Percentiles rank a stretch among this genome's conserved stretches.
These are phyloP conservation scores for Junonia oenone DNA, from an alignment of 2,888 invertebrate species.

Conservation along the genomic window DNA sequence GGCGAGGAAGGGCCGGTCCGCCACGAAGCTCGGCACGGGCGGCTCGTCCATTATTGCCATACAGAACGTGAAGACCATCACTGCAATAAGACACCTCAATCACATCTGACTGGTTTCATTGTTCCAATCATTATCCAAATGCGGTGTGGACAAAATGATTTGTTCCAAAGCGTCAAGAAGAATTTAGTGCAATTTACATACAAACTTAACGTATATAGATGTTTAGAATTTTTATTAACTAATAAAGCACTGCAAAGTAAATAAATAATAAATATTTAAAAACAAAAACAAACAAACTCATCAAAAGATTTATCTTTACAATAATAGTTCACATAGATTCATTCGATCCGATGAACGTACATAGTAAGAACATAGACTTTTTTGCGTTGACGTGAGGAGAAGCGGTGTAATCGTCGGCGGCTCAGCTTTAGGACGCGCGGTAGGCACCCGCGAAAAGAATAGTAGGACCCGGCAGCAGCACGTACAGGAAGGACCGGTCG, in stretches of 20 bases:
- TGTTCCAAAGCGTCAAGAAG: conserved; percentile 10
- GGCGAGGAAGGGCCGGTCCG: conserved; percentile 55
- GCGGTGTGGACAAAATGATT: conserved; percentile 3
- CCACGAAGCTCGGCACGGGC: conserved; percentile 46
- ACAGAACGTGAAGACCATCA: conserved; percentile 42
- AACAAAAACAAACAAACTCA: no score
- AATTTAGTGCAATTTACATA: no score
- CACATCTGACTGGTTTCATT: neutral
- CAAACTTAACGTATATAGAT: no score
- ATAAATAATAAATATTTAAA: no score
- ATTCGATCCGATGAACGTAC: no score
- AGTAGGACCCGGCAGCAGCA: conserved; percentile 41
- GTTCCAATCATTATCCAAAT: neutral
- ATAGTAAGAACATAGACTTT: neutral
- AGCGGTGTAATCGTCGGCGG: neutral
- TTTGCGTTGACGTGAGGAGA: neutral
- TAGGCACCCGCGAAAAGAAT: conserved; percentile 54
- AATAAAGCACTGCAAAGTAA: no score
- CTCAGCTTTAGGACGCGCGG: conserved; percentile 30
- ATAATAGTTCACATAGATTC: neutral
- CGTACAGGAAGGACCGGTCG: conserved; percentile 66
- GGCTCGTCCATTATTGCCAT: conserved; percentile 40
- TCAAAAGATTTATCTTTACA: neutral
- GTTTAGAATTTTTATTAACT: no score
- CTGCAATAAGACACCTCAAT: conserved; percentile 43